A percentile compares a stretch with the other conserved stretches of the same genome.
These are phyloP conservation scores for Microtus richardsoni DNA, from an alignment of 2,113 vertebrate species.

Conservation along the genomic window DNA sequence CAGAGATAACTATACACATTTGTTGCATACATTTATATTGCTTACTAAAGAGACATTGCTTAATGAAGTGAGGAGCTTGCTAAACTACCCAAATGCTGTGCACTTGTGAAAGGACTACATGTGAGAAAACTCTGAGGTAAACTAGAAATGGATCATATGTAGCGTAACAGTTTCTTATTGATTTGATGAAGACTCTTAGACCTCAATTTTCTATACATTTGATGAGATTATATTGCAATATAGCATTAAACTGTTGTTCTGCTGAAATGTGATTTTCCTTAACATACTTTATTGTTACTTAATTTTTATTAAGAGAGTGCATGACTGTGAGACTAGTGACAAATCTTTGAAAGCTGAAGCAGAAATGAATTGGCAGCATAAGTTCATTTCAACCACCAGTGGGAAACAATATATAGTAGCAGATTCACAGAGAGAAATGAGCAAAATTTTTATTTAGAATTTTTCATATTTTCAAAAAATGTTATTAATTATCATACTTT, in stretches of 20 bases:
- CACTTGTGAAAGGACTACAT: background rate
- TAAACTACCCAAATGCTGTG: fast-evolving
- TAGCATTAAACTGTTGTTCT: background rate
- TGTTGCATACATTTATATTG: background rate
- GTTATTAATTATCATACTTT: background rate
- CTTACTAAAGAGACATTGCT: background rate
- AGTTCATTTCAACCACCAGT: background rate
- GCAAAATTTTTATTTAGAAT: background rate
- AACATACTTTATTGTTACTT: background rate
- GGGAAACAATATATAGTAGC: background rate
- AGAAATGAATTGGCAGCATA: background rate
- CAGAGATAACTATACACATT: background rate
- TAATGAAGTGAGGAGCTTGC: background rate
- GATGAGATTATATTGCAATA: background rate
- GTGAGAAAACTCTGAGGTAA: background rate
- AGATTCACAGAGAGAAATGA: background rate
- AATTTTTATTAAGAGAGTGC: background rate
- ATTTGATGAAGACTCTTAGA: background rate
- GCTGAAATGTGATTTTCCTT: background rate
- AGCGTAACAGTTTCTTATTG: background rate
- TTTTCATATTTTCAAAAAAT: conserved; percentile 50
- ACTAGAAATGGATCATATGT: background rate
- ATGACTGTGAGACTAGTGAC: background rate
- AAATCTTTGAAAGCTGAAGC: background rate
- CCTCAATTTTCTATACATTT: background rate